Evolutionary conservation across 2,113 vertebrate species (phyloP), one percentile per base, ranked within the genome.

Genomic region (Bucco capensis): DNA sequence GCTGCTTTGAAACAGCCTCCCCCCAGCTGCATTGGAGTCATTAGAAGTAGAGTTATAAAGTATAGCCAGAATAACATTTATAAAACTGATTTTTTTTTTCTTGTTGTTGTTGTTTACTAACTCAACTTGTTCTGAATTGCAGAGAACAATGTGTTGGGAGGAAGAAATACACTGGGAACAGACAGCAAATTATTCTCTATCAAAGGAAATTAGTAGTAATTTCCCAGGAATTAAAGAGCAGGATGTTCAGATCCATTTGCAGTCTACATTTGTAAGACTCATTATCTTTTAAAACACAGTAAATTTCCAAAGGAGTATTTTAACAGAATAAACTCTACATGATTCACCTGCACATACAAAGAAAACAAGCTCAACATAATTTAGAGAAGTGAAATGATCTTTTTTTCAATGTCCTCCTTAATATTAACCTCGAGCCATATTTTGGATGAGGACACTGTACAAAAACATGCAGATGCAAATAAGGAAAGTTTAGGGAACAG

Each of bases 11-110:
- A 73, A 67, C 25, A 47, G 6, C 5, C 13, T 44, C 6, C 4
- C 8, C 11, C 2, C 2, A 31, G 1, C 0, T 27, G 8, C 70
- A 58, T 28, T 46, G 13, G 37, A 46, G 12, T 51, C 9, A n/a
- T 30, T 42, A 16, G 3, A 61, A 57, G 3, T 11, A 49, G 3
- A 51, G 8, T 6, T 7, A 47, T 12, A 57, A 7, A 71, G 5
- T 8, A 53, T 31, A 61, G n/a, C 8, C 19, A 62, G 28, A 80
- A 76, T 10, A 61, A 15, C 0, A 35, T 6, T 40, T 60, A 1
- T 3, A 21, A 40, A 22, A 42, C 8, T 5, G 5, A 14, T 19
- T 18, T 7, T 10, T 19, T 78, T 30, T 17, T 12, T 22, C 27
- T 13, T 27, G 3, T 14, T n/a, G 51, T 19, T 30, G 28, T 47